These are phyloP conservation scores for Myiopsitta monachus DNA, from an alignment of 2,113 vertebrate species.

Conservation along the genomic window DNA sequence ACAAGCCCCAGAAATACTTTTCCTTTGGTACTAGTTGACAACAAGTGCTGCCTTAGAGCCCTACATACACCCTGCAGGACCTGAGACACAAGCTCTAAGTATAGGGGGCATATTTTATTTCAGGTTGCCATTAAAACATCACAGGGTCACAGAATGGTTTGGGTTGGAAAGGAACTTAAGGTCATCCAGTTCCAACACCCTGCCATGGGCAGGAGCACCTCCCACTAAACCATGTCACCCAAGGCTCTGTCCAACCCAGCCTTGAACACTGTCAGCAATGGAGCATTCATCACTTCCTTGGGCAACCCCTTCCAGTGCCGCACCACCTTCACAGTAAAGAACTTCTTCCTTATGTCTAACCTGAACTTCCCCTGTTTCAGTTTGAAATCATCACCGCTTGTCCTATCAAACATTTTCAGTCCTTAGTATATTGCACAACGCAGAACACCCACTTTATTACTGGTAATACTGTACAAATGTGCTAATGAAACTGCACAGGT, in stretches of 20 bases:
- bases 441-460: not conserved
- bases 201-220: not conserved
- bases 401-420: not conserved
- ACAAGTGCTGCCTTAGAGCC: not conserved
- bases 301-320: not conserved
- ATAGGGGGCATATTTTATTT: too few relatives aligned
- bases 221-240: not conserved
- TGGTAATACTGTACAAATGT: rapidly evolving
- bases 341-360: not conserved
- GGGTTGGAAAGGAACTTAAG: not conserved
- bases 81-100: not conserved
- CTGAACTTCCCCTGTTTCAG: not conserved
- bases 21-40: not conserved
- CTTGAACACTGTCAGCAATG: not conserved
- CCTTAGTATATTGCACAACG: rapidly evolving
- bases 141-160: not conserved
- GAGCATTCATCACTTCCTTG: not conserved
- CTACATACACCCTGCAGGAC: rapidly evolving
- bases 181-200: not conserved
- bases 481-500: too few relatives aligned
- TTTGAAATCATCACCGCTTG: not conserved
- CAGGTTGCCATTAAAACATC: not conserved
- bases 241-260: not conserved
- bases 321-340: not conserved
- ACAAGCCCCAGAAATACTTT: not conserved